Conservation (phyloP, 2,797 vertebrate species). For the Benthosema pterotum region DNA sequence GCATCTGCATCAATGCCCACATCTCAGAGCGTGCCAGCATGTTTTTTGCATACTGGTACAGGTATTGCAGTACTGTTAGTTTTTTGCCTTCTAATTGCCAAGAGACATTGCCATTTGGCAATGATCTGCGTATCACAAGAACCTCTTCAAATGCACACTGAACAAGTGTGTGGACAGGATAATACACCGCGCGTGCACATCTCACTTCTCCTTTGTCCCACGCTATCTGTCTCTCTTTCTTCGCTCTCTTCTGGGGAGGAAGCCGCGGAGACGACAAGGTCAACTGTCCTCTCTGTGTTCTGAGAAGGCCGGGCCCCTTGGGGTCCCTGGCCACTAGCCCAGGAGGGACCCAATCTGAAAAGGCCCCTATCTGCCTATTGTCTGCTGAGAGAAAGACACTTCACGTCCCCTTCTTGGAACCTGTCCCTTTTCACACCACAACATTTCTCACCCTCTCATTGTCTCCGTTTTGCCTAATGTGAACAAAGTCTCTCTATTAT, state of each 20-base stretch:
- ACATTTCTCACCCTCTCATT: constrained; percentile 55
- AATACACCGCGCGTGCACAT: not conserved
- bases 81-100: no score
- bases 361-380: constrained; percentile 62
- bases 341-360: constrained; percentile 42
- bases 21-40: no score
- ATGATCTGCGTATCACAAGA: no score
- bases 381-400: constrained; percentile 54
- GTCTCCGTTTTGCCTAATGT: constrained; percentile 46
- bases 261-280: constrained; percentile 59
- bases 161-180: not conserved
- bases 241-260: constrained; percentile 29
- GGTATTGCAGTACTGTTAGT: no score
- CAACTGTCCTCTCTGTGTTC: constrained; percentile 57
- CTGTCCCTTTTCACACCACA: constrained; percentile 51
- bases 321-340: constrained; percentile 58
- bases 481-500: constrained; percentile 37
- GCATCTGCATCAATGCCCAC: no score
- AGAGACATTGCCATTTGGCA: no score
- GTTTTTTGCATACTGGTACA: no score
- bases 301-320: constrained; percentile 46
- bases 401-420: constrained; percentile 49
- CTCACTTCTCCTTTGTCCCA: not conserved
- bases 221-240: not conserved
- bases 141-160: no score